A percentile compares a stretch with the other conserved stretches of the same genome.
These are phyloP conservation scores for Meloe dianella DNA, from an alignment of 2,888 invertebrate species.

Conservation along the genomic window DNA sequence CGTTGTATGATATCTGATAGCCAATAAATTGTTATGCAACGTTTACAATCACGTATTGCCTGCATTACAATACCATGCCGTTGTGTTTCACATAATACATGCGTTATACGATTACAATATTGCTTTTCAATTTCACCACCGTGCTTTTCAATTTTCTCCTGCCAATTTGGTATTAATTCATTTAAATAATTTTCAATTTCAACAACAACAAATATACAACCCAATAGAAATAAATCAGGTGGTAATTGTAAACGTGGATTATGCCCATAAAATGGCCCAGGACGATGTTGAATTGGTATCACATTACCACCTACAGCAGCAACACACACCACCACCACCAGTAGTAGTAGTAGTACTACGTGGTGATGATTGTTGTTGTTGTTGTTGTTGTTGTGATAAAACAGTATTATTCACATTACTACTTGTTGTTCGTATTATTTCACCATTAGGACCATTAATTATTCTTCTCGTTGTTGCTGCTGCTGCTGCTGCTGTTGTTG, in stretches of 20 bases:
- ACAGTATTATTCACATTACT: conserved; percentile 53
- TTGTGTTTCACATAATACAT: conserved; percentile 90
- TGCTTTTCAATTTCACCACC: conserved; percentile 80
- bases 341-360: conserved; percentile 34
- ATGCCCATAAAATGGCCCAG: conserved; percentile 86
- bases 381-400: conserved; percentile 53
- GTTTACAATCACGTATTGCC: conserved; percentile 71
- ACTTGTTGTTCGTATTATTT: conserved; percentile 57
- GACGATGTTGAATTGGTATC: conserved; percentile 63
- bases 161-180: conserved; percentile 54
- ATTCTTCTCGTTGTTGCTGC: too few relatives aligned
- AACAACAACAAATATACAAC: conserved; percentile 85
- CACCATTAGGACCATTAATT: conserved; percentile 57
- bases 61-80: conserved; percentile 91
- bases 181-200: conserved; percentile 54
- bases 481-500: conserved; percentile 46
- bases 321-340: too few relatives aligned
- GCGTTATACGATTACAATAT: conserved; percentile 88
- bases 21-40: conserved; percentile 86
- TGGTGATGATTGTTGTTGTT: conserved; percentile 61
- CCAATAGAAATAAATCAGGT: conserved; percentile 85
- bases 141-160: conserved; percentile 55
- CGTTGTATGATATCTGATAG: conserved; percentile 88
- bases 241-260: conserved; percentile 90
- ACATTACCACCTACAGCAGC: conserved; percentile 29